These are phyloP conservation scores for Dusona sp. DNA, from an alignment of 2,888 invertebrate genomes.

Conservation along the genomic window DNA sequence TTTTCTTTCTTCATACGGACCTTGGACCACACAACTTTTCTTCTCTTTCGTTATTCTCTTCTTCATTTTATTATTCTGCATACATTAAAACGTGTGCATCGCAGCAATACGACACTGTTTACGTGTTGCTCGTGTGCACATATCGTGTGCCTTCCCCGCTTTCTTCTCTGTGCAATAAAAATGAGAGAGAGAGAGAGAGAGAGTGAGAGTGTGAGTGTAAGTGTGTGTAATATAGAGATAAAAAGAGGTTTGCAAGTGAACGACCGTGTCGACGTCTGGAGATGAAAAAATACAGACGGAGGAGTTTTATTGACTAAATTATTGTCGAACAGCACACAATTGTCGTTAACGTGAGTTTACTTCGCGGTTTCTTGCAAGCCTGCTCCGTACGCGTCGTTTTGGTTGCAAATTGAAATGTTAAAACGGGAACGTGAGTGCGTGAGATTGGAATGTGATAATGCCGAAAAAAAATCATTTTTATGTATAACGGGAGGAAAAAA, in stretches of 20 bases:
- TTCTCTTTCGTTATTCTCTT: constrained; percentile 5
- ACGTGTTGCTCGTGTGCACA: constrained; percentile 67
- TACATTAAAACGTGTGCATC: constrained; percentile 38
- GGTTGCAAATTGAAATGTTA: not conserved
- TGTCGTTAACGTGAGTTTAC: not conserved
- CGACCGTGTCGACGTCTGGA: constrained; percentile 4
- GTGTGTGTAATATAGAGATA: not conserved
- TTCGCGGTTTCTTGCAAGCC: not conserved
- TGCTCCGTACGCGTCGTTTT: not conserved
- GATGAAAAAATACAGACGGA: too few species aligned
- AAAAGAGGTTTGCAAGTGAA: not conserved
- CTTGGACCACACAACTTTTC: constrained; percentile 31
- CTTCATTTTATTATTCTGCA: constrained; percentile 30
- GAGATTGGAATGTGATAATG: constrained; percentile 44
- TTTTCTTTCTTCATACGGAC: constrained; percentile 19
- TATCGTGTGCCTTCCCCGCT: constrained; percentile 80
- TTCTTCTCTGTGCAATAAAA: constrained; percentile 75
- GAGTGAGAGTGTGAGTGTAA: constrained; percentile 21
- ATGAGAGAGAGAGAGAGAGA: constrained; percentile 56
- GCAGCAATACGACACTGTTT: constrained; percentile 72
- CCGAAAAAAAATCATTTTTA: constrained; percentile 51
- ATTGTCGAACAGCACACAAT: not conserved
- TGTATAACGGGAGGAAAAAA: too few species aligned
- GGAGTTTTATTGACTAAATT: not conserved
- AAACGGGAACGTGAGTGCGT: constrained; percentile 32